Percentiles rank a stretch among this genome's conserved stretches.
Evolutionary conservation across 2,797 vertebrate genomes (phyloP).

Genomic region (Cichlasoma orientale): DNA sequence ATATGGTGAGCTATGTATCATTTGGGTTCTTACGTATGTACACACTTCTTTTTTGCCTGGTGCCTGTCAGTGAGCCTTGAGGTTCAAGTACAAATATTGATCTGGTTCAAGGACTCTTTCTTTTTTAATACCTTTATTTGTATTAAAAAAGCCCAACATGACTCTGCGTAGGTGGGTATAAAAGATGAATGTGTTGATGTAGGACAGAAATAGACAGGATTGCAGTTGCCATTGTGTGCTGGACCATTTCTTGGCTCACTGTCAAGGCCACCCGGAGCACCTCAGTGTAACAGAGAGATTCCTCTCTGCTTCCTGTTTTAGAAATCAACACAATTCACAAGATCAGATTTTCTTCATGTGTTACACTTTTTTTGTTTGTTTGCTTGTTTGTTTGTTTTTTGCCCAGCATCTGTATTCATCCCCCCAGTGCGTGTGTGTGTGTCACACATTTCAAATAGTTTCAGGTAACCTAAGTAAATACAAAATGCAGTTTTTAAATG

Average conservation of each 20-base stretch:
- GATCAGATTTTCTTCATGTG: background rate
- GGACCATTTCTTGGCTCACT: background rate
- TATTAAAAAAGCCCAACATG: background rate
- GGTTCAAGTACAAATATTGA: background rate
- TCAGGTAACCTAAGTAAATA: background rate
- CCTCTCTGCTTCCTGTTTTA: background rate
- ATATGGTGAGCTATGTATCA: background rate
- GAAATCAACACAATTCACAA: background rate
- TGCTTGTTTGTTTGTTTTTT: constrained; percentile 23
- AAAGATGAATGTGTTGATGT: background rate
- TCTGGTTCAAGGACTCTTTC: fast-evolving
- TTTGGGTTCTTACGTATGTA: background rate
- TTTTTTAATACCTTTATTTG: background rate
- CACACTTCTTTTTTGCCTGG: background rate
- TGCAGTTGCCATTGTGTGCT: background rate
- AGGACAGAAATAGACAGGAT: background rate
- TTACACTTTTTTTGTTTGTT: constrained; percentile 18
- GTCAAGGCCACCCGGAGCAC: background rate
- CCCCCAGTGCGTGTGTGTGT: background rate
- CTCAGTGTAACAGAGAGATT: background rate
- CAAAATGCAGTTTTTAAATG: background rate
- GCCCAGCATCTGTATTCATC: constrained; percentile 14
- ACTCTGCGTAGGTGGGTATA: background rate
- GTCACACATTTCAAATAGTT: too few species aligned
- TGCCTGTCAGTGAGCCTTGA: too few species aligned